These are phyloP conservation scores for Drosophila miranda DNA, from an alignment of 1,140 invertebrate genomes.

Conservation along the genomic window DNA sequence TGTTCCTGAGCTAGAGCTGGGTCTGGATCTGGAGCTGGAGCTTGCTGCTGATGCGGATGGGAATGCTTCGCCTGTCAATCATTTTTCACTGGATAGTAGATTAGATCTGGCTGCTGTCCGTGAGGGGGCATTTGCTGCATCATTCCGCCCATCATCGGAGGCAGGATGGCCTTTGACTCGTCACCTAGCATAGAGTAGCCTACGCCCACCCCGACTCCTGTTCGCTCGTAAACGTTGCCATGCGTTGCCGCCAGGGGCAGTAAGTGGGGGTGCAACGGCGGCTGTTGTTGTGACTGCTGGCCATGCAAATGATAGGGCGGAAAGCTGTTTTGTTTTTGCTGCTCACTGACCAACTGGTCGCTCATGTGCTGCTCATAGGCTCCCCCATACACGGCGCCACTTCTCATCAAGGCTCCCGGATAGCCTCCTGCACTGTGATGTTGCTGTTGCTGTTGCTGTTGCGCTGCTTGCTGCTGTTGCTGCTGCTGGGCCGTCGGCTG, in stretches of 20 bases:
- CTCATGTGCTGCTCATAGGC: constrained; percentile 68
- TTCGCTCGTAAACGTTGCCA: constrained; percentile 59
- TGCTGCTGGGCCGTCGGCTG: constrained; percentile 45
- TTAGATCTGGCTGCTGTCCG: constrained; percentile 65
- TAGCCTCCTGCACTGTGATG: constrained; percentile 60
- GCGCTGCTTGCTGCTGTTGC: constrained; percentile 51
- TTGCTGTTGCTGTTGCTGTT: constrained; percentile 71
- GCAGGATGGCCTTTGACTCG: constrained; percentile 70
- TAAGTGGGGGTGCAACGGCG: constrained; percentile 59
- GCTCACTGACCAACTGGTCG: constrained; percentile 68
- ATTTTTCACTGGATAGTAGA: constrained; percentile 82
- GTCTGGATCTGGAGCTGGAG: not conserved
- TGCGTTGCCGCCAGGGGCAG: constrained; percentile 69
- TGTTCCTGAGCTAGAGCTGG: constrained; percentile 14
- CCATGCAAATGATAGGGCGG: constrained; percentile 75
- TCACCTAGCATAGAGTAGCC: constrained; percentile 72
- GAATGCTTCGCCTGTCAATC: constrained; percentile 79
- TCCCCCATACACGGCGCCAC: constrained; percentile 61
- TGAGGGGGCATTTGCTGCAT: constrained; percentile 81
- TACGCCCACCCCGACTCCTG: constrained; percentile 59
- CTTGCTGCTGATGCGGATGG: constrained; percentile 37
- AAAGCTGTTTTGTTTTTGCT: constrained; percentile 80
- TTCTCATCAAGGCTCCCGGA: constrained; percentile 58
- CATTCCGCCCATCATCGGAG: constrained; percentile 70
- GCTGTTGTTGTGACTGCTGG: constrained; percentile 46